These are phyloP conservation scores for Eucera pruinosa DNA, from an alignment of 2,888 invertebrate species.

Conservation along the genomic window DNA sequence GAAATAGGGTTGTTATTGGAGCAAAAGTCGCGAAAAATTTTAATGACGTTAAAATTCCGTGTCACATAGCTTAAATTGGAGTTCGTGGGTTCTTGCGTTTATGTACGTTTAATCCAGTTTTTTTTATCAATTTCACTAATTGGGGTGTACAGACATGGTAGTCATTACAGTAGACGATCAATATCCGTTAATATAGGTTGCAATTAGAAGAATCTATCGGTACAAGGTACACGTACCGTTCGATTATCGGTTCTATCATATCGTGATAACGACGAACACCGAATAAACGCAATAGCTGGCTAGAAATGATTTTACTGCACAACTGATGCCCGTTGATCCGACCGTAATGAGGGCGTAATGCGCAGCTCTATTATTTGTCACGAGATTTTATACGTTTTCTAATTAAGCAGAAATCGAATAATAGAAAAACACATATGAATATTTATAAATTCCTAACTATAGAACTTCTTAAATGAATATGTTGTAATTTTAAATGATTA, in stretches of 20 bases:
- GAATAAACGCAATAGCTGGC: conserved; percentile 71
- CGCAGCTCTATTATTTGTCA: conserved; percentile 47
- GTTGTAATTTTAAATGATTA: no score
- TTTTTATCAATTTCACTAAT: conserved; percentile 64
- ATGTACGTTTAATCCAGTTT: conserved; percentile 52
- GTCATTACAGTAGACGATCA: conserved; percentile 53
- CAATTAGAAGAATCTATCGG: conserved; percentile 65
- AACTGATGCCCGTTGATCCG: conserved; percentile 59
- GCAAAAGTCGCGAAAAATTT: conserved; percentile 42
- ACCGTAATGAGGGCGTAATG: conserved; percentile 56
- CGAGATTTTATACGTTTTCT: conserved; percentile 36
- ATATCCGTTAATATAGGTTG: conserved; percentile 65
- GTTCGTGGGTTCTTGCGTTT: conserved; percentile 50
- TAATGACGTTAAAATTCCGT: conserved; percentile 52
- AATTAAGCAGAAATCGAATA: neutral
- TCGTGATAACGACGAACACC: conserved; percentile 76
- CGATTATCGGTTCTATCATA: conserved; percentile 78
- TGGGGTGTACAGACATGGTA: conserved; percentile 48
- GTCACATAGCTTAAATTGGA: conserved; percentile 53
- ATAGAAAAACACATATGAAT: neutral
- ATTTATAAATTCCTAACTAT: neutral
- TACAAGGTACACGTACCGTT: conserved; percentile 65
- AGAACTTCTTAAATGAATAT: no score
- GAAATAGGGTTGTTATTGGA: conserved; percentile 14
- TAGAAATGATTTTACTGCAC: conserved; percentile 55